phyloP scores from a whole-genome alignment of 1,140 invertebrate genomes.

The Metaphire vulgaris region DNA sequence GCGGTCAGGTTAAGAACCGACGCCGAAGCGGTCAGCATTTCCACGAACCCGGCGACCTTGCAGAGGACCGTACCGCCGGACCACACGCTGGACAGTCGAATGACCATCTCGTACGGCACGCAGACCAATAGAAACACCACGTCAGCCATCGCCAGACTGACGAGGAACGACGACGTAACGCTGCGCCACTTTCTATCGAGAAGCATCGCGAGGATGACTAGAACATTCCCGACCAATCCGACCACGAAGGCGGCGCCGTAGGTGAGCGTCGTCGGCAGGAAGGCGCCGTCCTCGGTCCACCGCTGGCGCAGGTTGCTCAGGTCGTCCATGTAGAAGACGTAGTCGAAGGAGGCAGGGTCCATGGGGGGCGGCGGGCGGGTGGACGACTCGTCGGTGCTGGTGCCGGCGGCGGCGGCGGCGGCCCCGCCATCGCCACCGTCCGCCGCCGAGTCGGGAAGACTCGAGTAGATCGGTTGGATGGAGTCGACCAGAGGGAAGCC shows the following conservation, averaged over 20 bases:
- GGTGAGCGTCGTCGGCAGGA: constrained; percentile 54
- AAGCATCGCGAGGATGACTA: constrained; percentile 82
- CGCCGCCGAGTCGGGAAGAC: too few species aligned
- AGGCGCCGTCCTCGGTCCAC: constrained; percentile 41
- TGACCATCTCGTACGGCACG: constrained; percentile 76
- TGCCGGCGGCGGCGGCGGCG: too few species aligned
- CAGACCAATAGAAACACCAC: constrained; percentile 82
- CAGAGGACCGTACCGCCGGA: constrained; percentile 67
- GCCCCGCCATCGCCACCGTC: too few species aligned
- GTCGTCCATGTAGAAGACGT: constrained; percentile 37
- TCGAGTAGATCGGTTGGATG: background rate
- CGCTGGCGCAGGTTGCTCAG: constrained; percentile 36
- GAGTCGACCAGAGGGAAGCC: background rate
- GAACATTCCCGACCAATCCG: constrained; percentile 73
- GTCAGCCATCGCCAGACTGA: constrained; percentile 83
- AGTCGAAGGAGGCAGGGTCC: constrained; percentile 9
- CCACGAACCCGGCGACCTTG: constrained; percentile 46
- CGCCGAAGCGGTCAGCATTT: constrained; percentile 44
- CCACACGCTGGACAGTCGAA: constrained; percentile 71
- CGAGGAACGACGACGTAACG: constrained; percentile 86
- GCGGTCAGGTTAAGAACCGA: constrained; percentile 50
- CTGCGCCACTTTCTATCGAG: constrained; percentile 74
- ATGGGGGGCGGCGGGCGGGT: background rate
- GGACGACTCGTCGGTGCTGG: background rate
- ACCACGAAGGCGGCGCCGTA: constrained; percentile 66